Conservation (phyloP, 2,888 invertebrate species). For the Parapristionchus giblindavisi region DNA sequence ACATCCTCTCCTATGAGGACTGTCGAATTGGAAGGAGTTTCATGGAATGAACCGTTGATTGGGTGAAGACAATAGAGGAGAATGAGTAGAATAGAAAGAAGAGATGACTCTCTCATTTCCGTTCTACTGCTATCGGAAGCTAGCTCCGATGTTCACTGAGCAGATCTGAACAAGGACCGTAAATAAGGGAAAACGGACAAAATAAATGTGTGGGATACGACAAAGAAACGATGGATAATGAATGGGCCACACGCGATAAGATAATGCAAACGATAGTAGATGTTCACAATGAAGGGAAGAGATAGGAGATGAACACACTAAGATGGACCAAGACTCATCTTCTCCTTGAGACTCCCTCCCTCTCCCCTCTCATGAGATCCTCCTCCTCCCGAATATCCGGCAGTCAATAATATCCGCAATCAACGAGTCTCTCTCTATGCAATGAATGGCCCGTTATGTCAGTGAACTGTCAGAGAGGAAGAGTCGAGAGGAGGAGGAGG, state of each 20-base stretch:
- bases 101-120: slow-evolving; percentile 13
- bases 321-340: neutral
- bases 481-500: slow-evolving; percentile 13
- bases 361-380: neutral
- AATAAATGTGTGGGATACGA: neutral
- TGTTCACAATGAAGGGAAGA: neutral
- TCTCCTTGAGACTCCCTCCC: slow-evolving; percentile 13
- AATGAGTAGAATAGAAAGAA: slow-evolving; percentile 17
- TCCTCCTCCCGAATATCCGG: slow-evolving; percentile 15
- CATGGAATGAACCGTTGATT: slow-evolving; percentile 31
- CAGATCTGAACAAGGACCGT: neutral
- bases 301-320: neutral
- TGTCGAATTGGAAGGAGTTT: slow-evolving; percentile 45
- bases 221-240: neutral
- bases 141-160: neutral
- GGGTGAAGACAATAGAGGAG: slow-evolving; percentile 28
- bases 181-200: neutral
- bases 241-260: neutral
- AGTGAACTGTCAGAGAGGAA: slow-evolving; percentile 8
- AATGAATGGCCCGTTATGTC: slow-evolving; percentile 39
- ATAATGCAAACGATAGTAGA: neutral
- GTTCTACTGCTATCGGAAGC: no score
- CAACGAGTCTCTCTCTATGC: slow-evolving; percentile 31
- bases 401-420: slow-evolving; percentile 32
- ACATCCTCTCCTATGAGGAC: slow-evolving; percentile 55